Percentiles rank a stretch among this genome's conserved stretches.
phyloP scores from a whole-genome alignment of 2,113 vertebrate genomes.

The Sturnira hondurensis region DNA sequence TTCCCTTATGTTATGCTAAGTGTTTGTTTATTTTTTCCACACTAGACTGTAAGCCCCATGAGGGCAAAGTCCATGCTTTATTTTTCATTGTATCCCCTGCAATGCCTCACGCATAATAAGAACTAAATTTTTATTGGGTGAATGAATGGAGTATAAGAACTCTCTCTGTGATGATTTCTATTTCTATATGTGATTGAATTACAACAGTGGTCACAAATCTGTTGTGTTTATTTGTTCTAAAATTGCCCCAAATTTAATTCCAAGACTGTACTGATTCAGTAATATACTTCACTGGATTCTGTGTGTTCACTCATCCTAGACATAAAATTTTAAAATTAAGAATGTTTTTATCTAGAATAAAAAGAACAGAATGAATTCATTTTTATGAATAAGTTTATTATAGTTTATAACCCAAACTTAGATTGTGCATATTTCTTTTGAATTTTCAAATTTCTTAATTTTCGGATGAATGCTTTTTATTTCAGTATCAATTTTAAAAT shows the following conservation, averaged over 20 bases:
- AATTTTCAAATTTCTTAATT: conserved; percentile 27
- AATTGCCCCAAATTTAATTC: conserved; percentile 19
- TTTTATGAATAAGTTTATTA: not conserved
- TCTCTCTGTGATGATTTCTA: conserved; percentile 11
- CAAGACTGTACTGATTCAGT: not conserved
- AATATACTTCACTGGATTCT: not conserved
- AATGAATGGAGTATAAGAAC: not conserved
- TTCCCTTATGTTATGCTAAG: conserved; percentile 33
- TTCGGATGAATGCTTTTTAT: not conserved
- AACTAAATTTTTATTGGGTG: not conserved
- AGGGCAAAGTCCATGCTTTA: conserved; percentile 61
- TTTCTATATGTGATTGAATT: not conserved
- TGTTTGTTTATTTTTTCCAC: conserved; percentile 46
- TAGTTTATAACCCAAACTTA: not conserved
- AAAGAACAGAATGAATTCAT: not conserved
- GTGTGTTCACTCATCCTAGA: not conserved
- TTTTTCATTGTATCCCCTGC: conserved; percentile 54
- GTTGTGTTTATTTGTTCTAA: not conserved
- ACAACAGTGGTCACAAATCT: not conserved
- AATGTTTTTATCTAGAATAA: not conserved
- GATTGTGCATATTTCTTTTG: not conserved
- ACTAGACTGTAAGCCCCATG: conserved; percentile 74
- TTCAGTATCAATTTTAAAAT: not conserved
- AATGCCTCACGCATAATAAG: not conserved
- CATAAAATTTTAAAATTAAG: not conserved